Evolutionary conservation across 2,888 invertebrate genomes (phyloP), one percentile per base, ranked within the genome.

Genomic region (Subacronicta megacephala): DNA sequence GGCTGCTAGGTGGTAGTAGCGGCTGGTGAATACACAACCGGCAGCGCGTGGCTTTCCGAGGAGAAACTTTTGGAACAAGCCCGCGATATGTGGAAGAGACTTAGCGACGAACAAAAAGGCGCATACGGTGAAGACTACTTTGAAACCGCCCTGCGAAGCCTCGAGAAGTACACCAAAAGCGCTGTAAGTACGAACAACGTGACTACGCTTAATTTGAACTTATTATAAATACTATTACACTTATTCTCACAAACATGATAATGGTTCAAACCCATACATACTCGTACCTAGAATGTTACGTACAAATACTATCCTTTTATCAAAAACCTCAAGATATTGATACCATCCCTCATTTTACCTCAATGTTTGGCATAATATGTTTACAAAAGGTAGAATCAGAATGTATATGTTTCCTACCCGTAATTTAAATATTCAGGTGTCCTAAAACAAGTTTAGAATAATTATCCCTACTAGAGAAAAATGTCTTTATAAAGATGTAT

Each of bases 51-150:
- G 97, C 89, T 97, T 9, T 95, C 95, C 16, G 96, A 97, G 71
- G 95, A 94, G 60, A 95, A 95, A 66, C 90, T 96, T 72, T 86
- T 96, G 61, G 96, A 96, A 77, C 95, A 96, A 90, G 97, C 97
- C 6, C 96, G 96, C 62, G 96, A 96, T 77, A 98, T 98, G 97
- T 98, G 98, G 98, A 96, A 96, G 82, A 90, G 98, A 75, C 95
- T 96, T 54, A 96, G 97, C 73, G 97, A 97, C 82, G 96, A 96
- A 82, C 96, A 96, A 79, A 95, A 96, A 78, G 95, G 95, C 31
- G 96, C 96, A 68, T 98, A 97, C 83, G 97, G 97, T 10, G 96
- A 97, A 87, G 96, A 97, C 81, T 96, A 97, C 85, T 98, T 98
- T 86, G 97, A 98, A 83, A 95, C 95, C 64, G 97, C 97, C 57